Evolutionary conservation across 2,113 vertebrate genomes (phyloP), one percentile per base, ranked within the genome.

Genomic region (Riparia riparia): DNA sequence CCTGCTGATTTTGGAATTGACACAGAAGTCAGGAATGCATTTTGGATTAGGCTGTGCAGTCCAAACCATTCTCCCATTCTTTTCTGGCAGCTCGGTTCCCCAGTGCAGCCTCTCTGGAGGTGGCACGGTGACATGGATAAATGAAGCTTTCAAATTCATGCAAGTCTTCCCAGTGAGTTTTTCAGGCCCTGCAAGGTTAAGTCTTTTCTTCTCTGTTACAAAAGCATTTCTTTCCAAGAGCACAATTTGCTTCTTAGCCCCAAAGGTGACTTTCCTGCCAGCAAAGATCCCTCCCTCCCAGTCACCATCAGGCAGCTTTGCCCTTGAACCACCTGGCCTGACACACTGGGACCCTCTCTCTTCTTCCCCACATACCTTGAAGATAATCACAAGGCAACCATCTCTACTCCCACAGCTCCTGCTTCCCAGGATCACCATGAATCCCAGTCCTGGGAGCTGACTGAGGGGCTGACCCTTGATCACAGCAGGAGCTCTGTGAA

Each of bases 181-280:
- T 6, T 34, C 51, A 42, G 50, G 47, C 39, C 37, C 54, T 65
- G 39, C 0, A 6, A 89, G 51, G 25, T 72, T 47, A 82, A 32
- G 34, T 24, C n/a, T 56, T 69, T 70, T 86, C 63, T 89, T 61
- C 64, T 83, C 50, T 47, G 31, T 31, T 53, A 6, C 3, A n/a
- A 69, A 54, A 86, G 25, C 60, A 74, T 74, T 74, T 66, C 25
- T 61, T 87, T 81, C 45, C 61, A 63, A 66, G 65, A 87, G 69
- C 39, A 28, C n/a, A 25, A 1, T 47, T n/a, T 82, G 22, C 45
- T 70, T 84, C 56, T 73, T n/a, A 66, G 42, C 28, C 54, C 60
- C 37, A 31, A 28, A 84, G 42, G 29, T 77, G 72, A 26, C 50
- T 77, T 91, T 53, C 11, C 37, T 86, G 77, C 47, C 54, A 53